Base-by-base conservation (phyloP, 2,797 vertebrate genomes). In the Rhinogobio ventralis region DNA sequence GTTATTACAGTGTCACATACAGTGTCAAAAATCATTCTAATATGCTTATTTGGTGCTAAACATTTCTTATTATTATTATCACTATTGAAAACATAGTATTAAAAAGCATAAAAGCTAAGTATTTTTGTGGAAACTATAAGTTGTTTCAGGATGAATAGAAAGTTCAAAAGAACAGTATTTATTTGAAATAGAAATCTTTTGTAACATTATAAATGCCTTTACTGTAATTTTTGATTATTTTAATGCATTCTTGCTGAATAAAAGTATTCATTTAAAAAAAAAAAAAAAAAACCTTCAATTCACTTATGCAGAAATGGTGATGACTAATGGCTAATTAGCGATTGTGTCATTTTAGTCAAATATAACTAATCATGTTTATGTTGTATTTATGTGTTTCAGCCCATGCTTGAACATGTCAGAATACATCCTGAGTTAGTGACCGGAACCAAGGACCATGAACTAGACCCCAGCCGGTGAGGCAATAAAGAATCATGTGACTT, bases 351-450 rank as follows among this genome's bases (percentile, higher is more conserved):
- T 33, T 33, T 8, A 36, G 33, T 68, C 19, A 25, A 28, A 73
- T 73, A 8, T 79, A 19, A 30, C 1, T 3, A 17, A 1, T 19
- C 8, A 45, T 7, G 23, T 8, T 33, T 74, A 60, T 46, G 74
- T 13, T 39, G 72, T 7, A n/a, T 73, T 19, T 8, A 7, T 69
- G 2, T 45, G 25, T 84, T 84, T 30, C 42, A 99, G 98, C 98
- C 98, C 17, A 99, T 99, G 98, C 97, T 99, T 90, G 98, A 99
- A 91, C 98, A 99, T 20, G 98, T 99, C 82, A 96, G 98, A 67
- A 98, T 99, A 91, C 98, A 99, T 90, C 98, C 98, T 0, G 98
- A 99, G 86, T 92, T 99, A 86, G 98, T 99, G 92, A 99, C 98
- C 42, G 98, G 98, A 95, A 99, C 98, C 88, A 99, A 99, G 95